Evolutionary conservation across 2,797 vertebrate genomes (phyloP).

Genomic region (Emys orbicularis): DNA sequence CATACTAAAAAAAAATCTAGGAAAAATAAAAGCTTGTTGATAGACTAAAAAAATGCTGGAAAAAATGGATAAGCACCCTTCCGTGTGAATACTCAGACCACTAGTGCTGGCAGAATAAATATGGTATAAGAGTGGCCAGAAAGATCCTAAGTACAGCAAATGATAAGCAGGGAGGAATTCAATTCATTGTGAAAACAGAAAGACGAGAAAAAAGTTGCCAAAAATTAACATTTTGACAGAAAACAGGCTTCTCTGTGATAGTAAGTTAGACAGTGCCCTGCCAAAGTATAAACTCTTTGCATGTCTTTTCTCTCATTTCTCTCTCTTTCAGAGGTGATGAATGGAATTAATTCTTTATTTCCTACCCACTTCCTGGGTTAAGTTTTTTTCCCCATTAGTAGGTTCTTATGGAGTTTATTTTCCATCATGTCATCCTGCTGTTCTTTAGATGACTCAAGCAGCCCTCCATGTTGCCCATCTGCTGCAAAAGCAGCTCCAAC

Average conservation of each 20-base stretch:
- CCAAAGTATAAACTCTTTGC: background rate
- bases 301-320: background rate
- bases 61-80: background rate
- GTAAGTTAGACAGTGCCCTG: background rate
- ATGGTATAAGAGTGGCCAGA: background rate
- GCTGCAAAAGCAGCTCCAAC: background rate
- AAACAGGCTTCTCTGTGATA: background rate
- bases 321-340: background rate
- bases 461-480: background rate
- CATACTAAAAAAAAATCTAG: background rate
- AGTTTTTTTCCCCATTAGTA: accelerated
- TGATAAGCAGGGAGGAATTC: background rate
- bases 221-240: background rate
- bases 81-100: background rate
- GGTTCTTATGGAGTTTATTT: background rate
- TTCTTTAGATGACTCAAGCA: background rate
- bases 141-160: conserved; percentile 3
- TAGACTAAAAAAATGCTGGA: background rate
- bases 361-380: background rate
- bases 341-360: background rate
- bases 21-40: background rate
- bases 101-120: background rate
- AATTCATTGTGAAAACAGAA: background rate
- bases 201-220: background rate
- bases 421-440: background rate